A percentile compares a stretch with the other conserved stretches of the same genome.
These are phyloP conservation scores for Pangasius djambal DNA, from an alignment of 2,797 vertebrate genomes.

Conservation along the genomic window DNA sequence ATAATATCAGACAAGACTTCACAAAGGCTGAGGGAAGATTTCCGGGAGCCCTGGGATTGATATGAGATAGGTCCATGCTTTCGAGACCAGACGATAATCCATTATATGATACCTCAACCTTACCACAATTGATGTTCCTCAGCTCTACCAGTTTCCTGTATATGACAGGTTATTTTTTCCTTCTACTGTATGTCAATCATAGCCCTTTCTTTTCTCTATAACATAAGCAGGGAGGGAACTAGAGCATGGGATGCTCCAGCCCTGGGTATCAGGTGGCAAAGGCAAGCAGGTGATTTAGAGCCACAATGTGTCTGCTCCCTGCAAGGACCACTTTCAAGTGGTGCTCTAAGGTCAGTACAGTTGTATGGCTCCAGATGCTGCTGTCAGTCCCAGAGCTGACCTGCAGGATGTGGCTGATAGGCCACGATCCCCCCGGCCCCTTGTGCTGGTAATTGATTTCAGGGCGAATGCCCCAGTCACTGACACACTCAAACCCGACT, in stretches of 20 bases:
- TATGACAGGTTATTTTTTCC: constrained; percentile 74
- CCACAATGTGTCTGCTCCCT: constrained; percentile 64
- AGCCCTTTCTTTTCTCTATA: neutral
- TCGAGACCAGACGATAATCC: constrained; percentile 42
- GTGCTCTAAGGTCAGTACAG: constrained; percentile 72
- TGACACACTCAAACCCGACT: constrained; percentile 64
- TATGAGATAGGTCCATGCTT: constrained; percentile 11
- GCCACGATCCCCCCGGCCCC: constrained; percentile 66
- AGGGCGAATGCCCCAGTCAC: constrained; percentile 70
- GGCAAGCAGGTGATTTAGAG: constrained; percentile 75
- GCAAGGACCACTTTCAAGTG: constrained; percentile 76
- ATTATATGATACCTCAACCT: constrained; percentile 47
- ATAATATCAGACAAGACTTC: neutral
- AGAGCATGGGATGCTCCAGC: constrained; percentile 67
- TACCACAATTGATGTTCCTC: constrained; percentile 65
- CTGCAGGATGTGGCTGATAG: constrained; percentile 76
- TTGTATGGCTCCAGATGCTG: constrained; percentile 82
- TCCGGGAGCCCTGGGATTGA: neutral
- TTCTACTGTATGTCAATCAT: constrained; percentile 23
- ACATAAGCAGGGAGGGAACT: constrained; percentile 45
- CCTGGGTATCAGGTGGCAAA: constrained; percentile 58
- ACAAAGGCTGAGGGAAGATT: neutral
- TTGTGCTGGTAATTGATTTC: constrained; percentile 87
- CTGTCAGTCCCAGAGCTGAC: constrained; percentile 80
- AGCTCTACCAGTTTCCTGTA: constrained; percentile 72